A percentile compares a stretch with the other conserved stretches of the same genome.
phyloP scores from a whole-genome alignment of 1,140 invertebrate species.

The Caenorhabditis tropicalis region DNA sequence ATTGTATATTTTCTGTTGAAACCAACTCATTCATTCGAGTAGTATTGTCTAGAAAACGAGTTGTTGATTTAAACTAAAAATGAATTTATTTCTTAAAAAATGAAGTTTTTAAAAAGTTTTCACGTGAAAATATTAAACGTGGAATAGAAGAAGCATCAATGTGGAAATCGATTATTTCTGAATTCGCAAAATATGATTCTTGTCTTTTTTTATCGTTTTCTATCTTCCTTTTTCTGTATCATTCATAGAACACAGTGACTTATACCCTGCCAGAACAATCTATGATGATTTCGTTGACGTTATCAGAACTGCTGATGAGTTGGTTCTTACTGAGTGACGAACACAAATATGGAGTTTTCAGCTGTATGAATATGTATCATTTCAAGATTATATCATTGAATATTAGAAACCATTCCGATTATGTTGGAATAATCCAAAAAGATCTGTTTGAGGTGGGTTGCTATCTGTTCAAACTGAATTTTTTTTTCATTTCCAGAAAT shows the following conservation, averaged over 20 bases:
- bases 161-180: background rate
- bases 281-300: background rate
- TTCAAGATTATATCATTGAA: background rate
- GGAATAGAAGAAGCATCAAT: background rate
- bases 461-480: background rate
- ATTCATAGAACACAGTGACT: background rate
- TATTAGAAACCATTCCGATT: background rate
- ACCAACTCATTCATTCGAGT: conserved; percentile 24
- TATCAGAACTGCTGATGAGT: background rate
- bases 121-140: too few relatives aligned
- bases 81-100: background rate
- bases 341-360: background rate
- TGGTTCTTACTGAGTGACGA: background rate
- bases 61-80: background rate
- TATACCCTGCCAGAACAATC: background rate
- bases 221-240: background rate
- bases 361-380: background rate
- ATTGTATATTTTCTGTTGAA: too few relatives aligned
- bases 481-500: background rate
- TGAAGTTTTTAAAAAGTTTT: background rate
- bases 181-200: background rate
- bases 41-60: background rate
- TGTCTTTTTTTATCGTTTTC: background rate
- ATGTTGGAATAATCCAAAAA: background rate
- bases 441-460: background rate